A percentile compares a stretch with the other conserved stretches of the same genome.
Conservation (phyloP, 2,113 vertebrate species). For the Conger conger region DNA sequence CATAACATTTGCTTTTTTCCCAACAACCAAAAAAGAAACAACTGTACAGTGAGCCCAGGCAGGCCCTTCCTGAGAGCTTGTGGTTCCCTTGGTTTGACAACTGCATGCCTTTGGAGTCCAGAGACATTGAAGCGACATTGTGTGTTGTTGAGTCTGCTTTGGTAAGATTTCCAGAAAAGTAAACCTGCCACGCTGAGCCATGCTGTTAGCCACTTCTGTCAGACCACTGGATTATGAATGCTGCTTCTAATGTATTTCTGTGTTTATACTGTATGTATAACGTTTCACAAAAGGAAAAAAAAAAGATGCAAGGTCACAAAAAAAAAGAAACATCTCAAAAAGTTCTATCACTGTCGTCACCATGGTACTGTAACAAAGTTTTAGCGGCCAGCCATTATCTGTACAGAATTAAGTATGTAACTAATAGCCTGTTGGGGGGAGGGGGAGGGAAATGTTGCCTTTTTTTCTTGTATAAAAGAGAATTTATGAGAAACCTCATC, state of each 20-base stretch:
- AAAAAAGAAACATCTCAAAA: conserved; percentile 24
- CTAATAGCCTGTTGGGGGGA: conserved; percentile 84
- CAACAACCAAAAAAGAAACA: conserved; percentile 3
- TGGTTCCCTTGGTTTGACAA: conserved; percentile 2
- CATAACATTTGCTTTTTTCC: background rate
- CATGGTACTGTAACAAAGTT: conserved; percentile 87
- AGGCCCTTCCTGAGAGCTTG: background rate
- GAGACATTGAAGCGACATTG: conserved; percentile 26
- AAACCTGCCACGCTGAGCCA: conserved; percentile 97
- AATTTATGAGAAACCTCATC: conserved; percentile 93
- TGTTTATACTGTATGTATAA: conserved; percentile 75
- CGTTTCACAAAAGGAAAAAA: conserved; percentile 76
- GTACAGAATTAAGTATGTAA: conserved; percentile 90
- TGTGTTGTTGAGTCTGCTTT: conserved; percentile 65
- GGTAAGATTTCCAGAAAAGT: conserved; percentile 66
- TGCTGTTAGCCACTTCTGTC: conserved; percentile 77
- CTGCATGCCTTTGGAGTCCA: conserved; percentile 21
- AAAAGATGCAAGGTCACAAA: conserved; percentile 43
- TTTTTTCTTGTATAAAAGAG: conserved; percentile 98
- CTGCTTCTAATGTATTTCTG: conserved; percentile 83
- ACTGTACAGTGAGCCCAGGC: conserved; percentile 2
- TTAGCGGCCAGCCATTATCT: conserved; percentile 82
- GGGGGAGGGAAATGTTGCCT: conserved; percentile 86
- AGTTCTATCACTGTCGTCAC: conserved; percentile 90
- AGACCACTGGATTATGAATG: conserved; percentile 82